Evolutionary conservation across 1,140 invertebrate genomes (phyloP).

Genomic region (Marisa cornuarietis): DNA sequence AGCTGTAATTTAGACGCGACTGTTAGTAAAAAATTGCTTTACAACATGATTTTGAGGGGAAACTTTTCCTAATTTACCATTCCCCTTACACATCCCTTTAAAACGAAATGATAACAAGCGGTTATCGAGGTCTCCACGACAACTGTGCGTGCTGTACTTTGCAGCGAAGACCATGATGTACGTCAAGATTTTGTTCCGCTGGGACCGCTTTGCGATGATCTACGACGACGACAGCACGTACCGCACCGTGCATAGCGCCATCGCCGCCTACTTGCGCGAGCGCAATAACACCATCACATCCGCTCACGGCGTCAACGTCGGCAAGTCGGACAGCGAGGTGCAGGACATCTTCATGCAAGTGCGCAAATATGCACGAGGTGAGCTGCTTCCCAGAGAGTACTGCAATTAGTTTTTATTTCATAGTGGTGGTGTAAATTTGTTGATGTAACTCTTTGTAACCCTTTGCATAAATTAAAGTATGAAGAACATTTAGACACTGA

Average conservation of each 20-base stretch:
- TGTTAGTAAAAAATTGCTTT: too few species aligned
- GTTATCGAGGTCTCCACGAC: too few species aligned
- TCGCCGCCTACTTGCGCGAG: slow-evolving; percentile 14
- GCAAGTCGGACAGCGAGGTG: slow-evolving; percentile 37
- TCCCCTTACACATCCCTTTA: too few species aligned
- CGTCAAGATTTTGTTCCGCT: slow-evolving; percentile 40
- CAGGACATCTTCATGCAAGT: slow-evolving; percentile 44
- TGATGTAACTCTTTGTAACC: too few species aligned
- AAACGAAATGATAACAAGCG: too few species aligned
- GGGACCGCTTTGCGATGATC: slow-evolving; percentile 47
- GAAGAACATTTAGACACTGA: too few species aligned
- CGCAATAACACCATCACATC: slow-evolving; percentile 38
- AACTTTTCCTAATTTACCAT: too few species aligned
- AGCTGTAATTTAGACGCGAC: too few species aligned
- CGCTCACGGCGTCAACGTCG: slow-evolving; percentile 30
- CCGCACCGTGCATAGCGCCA: slow-evolving; percentile 16
- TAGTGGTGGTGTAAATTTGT: too few species aligned
- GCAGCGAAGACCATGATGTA: slow-evolving; percentile 45
- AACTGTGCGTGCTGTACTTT: slow-evolving; percentile 23
- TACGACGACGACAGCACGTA: slow-evolving; percentile 44
- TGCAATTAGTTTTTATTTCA: too few species aligned
- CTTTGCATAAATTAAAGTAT: too few species aligned
- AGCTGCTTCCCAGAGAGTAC: neutral
- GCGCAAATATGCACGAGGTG: slow-evolving; percentile 50
- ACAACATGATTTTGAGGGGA: too few species aligned